Evolutionary conservation across 2,888 invertebrate species (phyloP).

Genomic region (Biston betularia): DNA sequence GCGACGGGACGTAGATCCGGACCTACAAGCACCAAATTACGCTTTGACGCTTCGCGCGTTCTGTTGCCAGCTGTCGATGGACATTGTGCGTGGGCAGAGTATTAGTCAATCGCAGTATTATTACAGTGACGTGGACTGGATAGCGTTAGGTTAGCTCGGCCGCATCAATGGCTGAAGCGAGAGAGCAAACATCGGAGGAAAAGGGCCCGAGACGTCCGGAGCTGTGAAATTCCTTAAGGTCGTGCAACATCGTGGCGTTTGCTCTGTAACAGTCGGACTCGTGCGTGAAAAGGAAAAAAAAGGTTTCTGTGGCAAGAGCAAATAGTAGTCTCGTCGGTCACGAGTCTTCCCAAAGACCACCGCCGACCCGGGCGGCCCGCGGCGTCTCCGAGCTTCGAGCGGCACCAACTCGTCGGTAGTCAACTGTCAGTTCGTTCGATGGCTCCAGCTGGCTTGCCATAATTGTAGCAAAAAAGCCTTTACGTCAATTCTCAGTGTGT

Average conservation of each 20-base stretch:
- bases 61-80: conserved; percentile 83
- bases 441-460: conserved; percentile 78
- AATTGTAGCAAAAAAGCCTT: conserved; percentile 81
- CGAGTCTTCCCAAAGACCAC: conserved; percentile 81
- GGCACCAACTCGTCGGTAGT: conserved; percentile 41
- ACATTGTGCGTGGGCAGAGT: conserved; percentile 84
- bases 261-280: conserved; percentile 79
- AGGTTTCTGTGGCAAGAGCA: conserved; percentile 80
- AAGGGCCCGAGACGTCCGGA: conserved; percentile 74
- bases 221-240: conserved; percentile 85
- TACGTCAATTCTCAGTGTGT: conserved; percentile 86
- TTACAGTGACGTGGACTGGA: conserved; percentile 85
- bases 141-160: conserved; percentile 78
- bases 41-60: conserved; percentile 84
- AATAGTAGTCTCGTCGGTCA: conserved; percentile 80
- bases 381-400: conserved; percentile 23
- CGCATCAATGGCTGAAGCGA: conserved; percentile 81
- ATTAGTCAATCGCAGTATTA: conserved; percentile 87
- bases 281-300: conserved; percentile 83
- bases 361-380: conserved; percentile 62
- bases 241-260: conserved; percentile 84
- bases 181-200: conserved; percentile 82
- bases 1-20: conserved; percentile 78
- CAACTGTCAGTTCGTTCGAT: conserved; percentile 50
- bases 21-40: conserved; percentile 75